phyloP scores from a whole-genome alignment of 2,113 vertebrate genomes.

The Ancistrus triradiatus region DNA sequence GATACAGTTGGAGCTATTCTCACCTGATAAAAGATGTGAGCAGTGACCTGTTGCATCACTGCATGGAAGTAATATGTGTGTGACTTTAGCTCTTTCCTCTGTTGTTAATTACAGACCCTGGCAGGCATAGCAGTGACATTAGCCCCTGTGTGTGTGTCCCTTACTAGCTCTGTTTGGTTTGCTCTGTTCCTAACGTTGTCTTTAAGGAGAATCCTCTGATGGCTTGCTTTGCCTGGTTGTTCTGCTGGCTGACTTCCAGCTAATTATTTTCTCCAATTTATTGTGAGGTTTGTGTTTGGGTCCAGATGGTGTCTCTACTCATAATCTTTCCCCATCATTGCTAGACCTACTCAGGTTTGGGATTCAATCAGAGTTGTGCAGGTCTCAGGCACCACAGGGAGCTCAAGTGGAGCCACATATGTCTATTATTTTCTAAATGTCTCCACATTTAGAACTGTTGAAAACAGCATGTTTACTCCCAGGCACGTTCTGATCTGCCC shows the following conservation, averaged over 20 bases:
- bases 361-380: slow-evolving; percentile 4
- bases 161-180: not conserved
- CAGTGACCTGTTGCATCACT: not conserved
- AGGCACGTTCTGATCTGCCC: too few species aligned
- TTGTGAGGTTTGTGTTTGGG: not conserved
- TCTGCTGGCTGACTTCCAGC: slow-evolving; percentile 24
- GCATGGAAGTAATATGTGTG: not conserved
- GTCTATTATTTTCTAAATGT: too few species aligned
- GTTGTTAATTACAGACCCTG: slow-evolving; percentile 30
- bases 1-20: not conserved
- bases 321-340: not conserved
- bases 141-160: not conserved
- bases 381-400: too few species aligned
- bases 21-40: not conserved
- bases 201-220: slow-evolving; percentile 30
- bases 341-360: slow-evolving; percentile 1
- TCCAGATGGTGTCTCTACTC: slow-evolving; percentile 16
- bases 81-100: not conserved
- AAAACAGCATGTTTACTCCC: too few species aligned
- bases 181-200: slow-evolving; percentile 15
- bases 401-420: too few species aligned
- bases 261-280: slow-evolving; percentile 30
- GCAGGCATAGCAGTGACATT: not conserved
- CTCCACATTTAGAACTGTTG: too few species aligned
- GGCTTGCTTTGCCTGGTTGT: not conserved